Percentiles rank a stretch among this genome's conserved stretches.
Evolutionary conservation across 2,888 invertebrate genomes (phyloP).

Genomic region (Cerastis leucographa): DNA sequence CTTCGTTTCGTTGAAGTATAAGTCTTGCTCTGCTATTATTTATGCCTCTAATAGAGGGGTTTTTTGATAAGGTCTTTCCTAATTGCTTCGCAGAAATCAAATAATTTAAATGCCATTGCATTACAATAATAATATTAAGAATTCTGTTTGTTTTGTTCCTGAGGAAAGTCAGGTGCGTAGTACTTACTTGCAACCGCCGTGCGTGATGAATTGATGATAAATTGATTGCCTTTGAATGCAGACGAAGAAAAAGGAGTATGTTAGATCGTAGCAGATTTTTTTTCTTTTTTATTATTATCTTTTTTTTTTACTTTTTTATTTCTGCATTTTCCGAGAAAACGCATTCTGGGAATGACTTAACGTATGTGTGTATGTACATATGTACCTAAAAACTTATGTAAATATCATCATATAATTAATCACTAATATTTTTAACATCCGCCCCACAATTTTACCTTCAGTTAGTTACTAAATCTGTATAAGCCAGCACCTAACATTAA

Average conservation of each 20-base stretch:
- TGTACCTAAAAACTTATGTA: not conserved
- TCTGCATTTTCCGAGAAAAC: no score
- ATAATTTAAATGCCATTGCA: not conserved
- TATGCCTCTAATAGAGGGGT: not conserved
- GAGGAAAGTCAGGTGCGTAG: no score
- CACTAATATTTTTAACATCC: not conserved
- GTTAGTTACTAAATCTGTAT: no score
- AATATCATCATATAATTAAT: not conserved
- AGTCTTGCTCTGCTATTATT: not conserved
- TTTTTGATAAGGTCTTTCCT: not conserved
- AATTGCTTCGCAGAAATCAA: not conserved
- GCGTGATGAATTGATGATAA: no score
- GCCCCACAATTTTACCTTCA: not conserved
- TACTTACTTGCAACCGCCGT: no score
- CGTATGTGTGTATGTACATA: not conserved
- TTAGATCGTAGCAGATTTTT: no score
- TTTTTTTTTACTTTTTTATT: no score
- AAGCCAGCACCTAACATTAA: not conserved
- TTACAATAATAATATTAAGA: not conserved
- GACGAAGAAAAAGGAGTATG: no score
- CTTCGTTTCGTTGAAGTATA: not conserved
- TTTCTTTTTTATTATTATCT: no score
- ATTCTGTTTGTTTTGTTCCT: no score
- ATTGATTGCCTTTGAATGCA: no score
- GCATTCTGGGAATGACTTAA: not conserved